Base-by-base conservation (phyloP, 2,797 vertebrate species). In the Siniperca scherzeri region DNA sequence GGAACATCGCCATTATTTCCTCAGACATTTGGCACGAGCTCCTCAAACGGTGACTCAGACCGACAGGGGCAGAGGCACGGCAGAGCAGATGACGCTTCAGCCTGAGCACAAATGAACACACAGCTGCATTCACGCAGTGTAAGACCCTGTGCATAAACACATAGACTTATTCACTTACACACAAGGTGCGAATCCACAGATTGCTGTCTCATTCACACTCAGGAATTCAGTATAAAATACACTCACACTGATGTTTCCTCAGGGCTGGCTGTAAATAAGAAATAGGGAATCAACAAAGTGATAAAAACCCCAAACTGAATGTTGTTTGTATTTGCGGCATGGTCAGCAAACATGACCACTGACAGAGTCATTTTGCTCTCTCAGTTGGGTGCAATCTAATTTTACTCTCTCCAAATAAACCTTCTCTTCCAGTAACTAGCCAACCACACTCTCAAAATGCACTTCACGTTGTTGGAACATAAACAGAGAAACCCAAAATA, bases 1-100 rank as follows among this genome's bases (percentile, higher is more conserved):
- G 76, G 61, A 81, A 83, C 69, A 73, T 79, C 74, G 60, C 78
- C 62, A 74, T 90, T 83, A 80, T 88, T 89, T 85, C 72, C 86
- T 84, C 67, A 74, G 72, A 44, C 36, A 19, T 81, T 84, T 90
- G 78, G 85, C 87, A 76, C 44, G 5, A 25, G 19, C 75, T 87
- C 53, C 80, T 78, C 74, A 73, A 82, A 84, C 25, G 13, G 74
- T 89, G 87, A 93, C 74, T 91, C 92, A 93, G 82, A 84, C 50
- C 48, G 64, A 33, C 42, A 33, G 59, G 68, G 66, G 62, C 79
- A 77, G 48, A 74, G 69, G 27, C 61, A 71, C 52, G 1, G 16
- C 72, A 40, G 42, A n/a, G 69, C 74, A 91, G 71, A 78, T 74
- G 72, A 80, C 44, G 69, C 68, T 69, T 56, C 73, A 62, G 38